A percentile compares a stretch with the other conserved stretches of the same genome.
Conservation (phyloP, 2,113 vertebrate species). For the Syngnathus typhle region DNA sequence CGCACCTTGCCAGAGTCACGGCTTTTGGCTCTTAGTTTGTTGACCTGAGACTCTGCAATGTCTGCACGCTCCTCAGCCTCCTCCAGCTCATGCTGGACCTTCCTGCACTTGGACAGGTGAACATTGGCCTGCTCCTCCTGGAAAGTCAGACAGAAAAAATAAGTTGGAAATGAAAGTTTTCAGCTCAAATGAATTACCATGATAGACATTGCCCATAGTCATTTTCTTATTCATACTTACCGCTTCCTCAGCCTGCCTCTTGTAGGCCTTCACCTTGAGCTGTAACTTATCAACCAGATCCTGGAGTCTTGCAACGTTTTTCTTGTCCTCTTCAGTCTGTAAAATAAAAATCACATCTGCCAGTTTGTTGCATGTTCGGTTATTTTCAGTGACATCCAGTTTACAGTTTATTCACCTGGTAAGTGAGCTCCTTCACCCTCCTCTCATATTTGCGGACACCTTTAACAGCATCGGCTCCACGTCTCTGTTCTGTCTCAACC, state of each 20-base stretch:
- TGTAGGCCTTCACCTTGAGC: slow-evolving; percentile 87
- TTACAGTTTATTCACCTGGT: slow-evolving; percentile 38
- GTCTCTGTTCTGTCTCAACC: slow-evolving; percentile 55
- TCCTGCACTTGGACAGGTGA: slow-evolving; percentile 69
- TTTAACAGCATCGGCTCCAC: slow-evolving; percentile 56
- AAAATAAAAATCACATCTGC: background rate
- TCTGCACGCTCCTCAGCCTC: slow-evolving; percentile 80
- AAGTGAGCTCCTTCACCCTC: slow-evolving; percentile 63
- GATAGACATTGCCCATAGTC: background rate
- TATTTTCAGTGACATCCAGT: background rate
- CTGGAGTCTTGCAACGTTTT: slow-evolving; percentile 55
- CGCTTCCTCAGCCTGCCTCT: slow-evolving; percentile 87
- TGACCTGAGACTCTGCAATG: slow-evolving; percentile 77
- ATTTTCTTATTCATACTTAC: slow-evolving; percentile 33
- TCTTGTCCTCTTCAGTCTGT: slow-evolving; percentile 62
- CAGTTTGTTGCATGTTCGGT: background rate
- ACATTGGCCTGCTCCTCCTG: slow-evolving; percentile 66
- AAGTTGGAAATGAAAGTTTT: background rate
- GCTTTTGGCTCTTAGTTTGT: slow-evolving; percentile 76
- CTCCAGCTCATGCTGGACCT: slow-evolving; percentile 76
- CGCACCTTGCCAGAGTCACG: slow-evolving; percentile 69
- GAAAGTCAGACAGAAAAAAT: background rate
- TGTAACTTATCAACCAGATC: slow-evolving; percentile 77
- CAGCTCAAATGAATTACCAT: too few relatives aligned
- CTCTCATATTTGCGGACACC: slow-evolving; percentile 64